Evolutionary conservation across 2,113 vertebrate genomes (phyloP).

Genomic region (Strigops habroptila): DNA sequence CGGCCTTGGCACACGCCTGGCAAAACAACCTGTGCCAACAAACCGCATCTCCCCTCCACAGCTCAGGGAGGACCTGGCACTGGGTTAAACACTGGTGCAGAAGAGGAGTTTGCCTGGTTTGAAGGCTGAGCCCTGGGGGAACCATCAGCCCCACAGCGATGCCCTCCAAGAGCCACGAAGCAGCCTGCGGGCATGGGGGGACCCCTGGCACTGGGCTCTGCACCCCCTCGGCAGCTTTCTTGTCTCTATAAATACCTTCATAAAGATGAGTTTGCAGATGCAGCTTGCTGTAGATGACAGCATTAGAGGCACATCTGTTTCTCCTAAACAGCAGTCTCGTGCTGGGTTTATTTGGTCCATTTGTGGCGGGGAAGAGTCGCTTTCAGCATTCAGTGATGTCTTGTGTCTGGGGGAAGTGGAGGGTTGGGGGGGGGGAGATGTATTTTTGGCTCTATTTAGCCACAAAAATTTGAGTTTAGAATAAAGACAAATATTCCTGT

Average conservation of each 20-base stretch:
- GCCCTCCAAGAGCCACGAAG: not conserved
- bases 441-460: constrained; percentile 51
- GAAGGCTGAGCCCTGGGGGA: not conserved
- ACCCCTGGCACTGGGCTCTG: not conserved
- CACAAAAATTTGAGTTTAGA: constrained; percentile 42
- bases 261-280: not conserved
- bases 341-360: constrained; percentile 43
- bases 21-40: not conserved
- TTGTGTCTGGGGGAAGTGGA: constrained; percentile 6
- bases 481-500: constrained; percentile 30
- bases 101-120: not conserved
- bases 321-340: constrained; percentile 15
- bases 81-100: not conserved
- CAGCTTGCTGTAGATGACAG: constrained; percentile 30
- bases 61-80: not conserved
- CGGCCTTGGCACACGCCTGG: accelerated
- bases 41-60: not conserved
- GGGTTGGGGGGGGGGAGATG: not conserved
- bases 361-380: not conserved
- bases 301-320: constrained; percentile 19
- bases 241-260: not conserved
- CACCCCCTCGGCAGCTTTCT: not conserved
- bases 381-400: not conserved
- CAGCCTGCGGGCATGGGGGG: accelerated
- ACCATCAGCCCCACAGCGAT: not conserved